Evolutionary conservation across 2,888 invertebrate genomes (phyloP).

Genomic region (Cryptocheilus praepositus): DNA sequence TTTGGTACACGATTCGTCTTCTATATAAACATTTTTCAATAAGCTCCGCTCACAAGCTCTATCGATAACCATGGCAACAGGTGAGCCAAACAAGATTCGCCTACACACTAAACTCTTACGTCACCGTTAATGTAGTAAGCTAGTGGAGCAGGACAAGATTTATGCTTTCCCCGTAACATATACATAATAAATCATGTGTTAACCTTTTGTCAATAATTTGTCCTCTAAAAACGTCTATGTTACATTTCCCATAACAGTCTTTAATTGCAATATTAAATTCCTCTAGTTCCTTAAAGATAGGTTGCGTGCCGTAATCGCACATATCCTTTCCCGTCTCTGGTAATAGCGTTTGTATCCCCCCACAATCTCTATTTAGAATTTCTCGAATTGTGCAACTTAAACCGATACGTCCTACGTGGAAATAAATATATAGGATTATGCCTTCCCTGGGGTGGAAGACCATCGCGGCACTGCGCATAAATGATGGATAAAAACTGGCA

Average conservation of each 20-base stretch:
- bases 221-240: conserved; percentile 48
- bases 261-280: conserved; percentile 47
- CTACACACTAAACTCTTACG: conserved; percentile 20
- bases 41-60: conserved; percentile 22
- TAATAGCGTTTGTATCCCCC: conserved; percentile 21
- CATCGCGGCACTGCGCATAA: too few relatives aligned
- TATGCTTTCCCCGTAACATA: conserved; percentile 28
- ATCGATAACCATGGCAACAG: conserved; percentile 50
- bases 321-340: background rate
- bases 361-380: conserved; percentile 36
- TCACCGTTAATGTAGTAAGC: conserved; percentile 40
- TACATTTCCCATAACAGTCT: conserved; percentile 53
- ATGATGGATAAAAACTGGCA: too few relatives aligned
- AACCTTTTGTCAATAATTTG: conserved; percentile 38
- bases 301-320: conserved; percentile 12
- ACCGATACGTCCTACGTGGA: conserved; percentile 25
- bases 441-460: background rate
- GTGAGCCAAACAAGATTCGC: conserved; percentile 31
- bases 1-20: conserved; percentile 49
- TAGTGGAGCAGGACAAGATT: conserved; percentile 36
- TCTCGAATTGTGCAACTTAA: conserved; percentile 32
- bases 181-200: conserved; percentile 28
- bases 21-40: conserved; percentile 33
- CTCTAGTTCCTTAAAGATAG: conserved; percentile 41
- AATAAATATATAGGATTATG: conserved; percentile 12